Conservation (phyloP, 1,140 invertebrate species). For the Trachymyrmex septentrionalis region DNA sequence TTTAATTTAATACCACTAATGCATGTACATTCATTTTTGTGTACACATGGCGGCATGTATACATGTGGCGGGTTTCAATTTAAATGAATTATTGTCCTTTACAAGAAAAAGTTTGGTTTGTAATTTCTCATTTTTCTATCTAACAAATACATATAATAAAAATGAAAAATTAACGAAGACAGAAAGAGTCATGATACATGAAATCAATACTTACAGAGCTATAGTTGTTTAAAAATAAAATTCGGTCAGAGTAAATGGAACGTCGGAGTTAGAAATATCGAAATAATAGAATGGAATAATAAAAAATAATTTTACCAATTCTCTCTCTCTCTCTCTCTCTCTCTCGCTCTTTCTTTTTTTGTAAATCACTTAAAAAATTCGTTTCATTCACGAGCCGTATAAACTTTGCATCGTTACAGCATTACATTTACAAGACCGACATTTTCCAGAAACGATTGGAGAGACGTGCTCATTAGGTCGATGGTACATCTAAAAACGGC, state of each 20-base stretch:
- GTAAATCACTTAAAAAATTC: not conserved
- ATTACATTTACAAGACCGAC: conserved; percentile 32
- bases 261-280: not conserved
- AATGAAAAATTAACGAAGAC: not conserved
- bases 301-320: conserved; percentile 13
- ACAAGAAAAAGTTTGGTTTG: not conserved
- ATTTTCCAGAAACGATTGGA: conserved; percentile 54
- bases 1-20: conserved; percentile 23
- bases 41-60: too few relatives aligned
- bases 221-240: not conserved
- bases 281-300: not conserved
- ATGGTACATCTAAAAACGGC: conserved; percentile 37
- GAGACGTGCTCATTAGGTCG: conserved; percentile 65
- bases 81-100: not conserved
- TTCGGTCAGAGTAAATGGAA: not conserved
- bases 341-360: not conserved
- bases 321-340: not conserved
- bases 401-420: conserved; percentile 17
- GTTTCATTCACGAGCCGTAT: not conserved
- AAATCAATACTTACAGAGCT: not conserved
- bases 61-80: not conserved
- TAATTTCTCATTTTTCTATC: not conserved
- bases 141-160: conserved; percentile 1
- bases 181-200: not conserved
- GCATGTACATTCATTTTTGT: conserved; percentile 17